Conservation (phyloP, 2,113 vertebrate species). For the Nesoenas mayeri region DNA sequence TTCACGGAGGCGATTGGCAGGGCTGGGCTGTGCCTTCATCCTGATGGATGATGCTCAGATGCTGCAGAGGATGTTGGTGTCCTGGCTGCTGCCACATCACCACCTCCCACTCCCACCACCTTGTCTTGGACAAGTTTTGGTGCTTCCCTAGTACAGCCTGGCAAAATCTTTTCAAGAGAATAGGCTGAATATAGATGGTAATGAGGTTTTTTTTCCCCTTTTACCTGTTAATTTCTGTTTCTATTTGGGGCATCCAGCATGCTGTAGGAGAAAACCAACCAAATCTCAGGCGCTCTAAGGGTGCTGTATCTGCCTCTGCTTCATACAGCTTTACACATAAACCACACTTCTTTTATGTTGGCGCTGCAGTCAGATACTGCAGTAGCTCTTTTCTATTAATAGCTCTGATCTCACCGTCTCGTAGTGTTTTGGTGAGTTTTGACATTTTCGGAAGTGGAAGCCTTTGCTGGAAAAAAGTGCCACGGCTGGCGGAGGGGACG, state of each 20-base stretch:
- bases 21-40: neutral
- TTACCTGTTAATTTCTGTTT: neutral
- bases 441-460: conserved; percentile 3
- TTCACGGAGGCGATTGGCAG: fast-evolving
- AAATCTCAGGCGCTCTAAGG: fast-evolving
- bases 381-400: conserved; percentile 38
- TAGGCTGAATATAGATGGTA: too few species aligned
- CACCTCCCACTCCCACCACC: neutral
- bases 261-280: neutral
- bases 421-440: neutral
- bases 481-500: too few species aligned
- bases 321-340: neutral
- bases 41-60: fast-evolving
- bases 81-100: fast-evolving
- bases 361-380: conserved; percentile 54
- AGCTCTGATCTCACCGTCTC: conserved; percentile 30
- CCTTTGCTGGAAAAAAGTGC: neutral
- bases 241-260: fast-evolving
- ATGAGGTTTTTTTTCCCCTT: fast-evolving
- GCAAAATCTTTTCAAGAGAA: neutral
- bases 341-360: neutral
- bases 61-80: neutral
- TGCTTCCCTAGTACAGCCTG: neutral
- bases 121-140: neutral
- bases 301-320: neutral